Conservation (phyloP, 2,888 invertebrate species). For the Fragum sueziense region DNA sequence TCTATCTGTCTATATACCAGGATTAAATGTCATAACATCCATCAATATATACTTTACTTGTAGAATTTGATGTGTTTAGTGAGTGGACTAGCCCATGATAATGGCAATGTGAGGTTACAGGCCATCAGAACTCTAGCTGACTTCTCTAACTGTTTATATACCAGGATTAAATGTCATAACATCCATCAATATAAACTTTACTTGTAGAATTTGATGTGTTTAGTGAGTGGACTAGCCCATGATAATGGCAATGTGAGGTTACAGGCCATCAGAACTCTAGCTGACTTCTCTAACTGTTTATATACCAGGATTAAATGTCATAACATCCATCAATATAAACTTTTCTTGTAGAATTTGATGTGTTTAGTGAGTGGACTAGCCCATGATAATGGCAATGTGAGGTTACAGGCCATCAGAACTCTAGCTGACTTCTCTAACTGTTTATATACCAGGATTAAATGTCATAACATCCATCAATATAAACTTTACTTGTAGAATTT, state of each 20-base stretch:
- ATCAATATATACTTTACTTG: slow-evolving; percentile 73
- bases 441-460: slow-evolving; percentile 72
- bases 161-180: slow-evolving; percentile 75
- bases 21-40: slow-evolving; percentile 79
- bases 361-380: slow-evolving; percentile 69
- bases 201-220: slow-evolving; percentile 78
- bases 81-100: slow-evolving; percentile 59
- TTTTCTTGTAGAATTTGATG: slow-evolving; percentile 78
- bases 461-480: too few species aligned
- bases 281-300: slow-evolving; percentile 69
- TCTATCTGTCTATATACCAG: slow-evolving; percentile 68
- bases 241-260: slow-evolving; percentile 65
- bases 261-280: slow-evolving; percentile 73
- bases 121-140: slow-evolving; percentile 74
- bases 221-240: slow-evolving; percentile 66
- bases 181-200: too few species aligned
- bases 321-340: too few species aligned
- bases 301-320: slow-evolving; percentile 74
- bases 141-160: slow-evolving; percentile 67
- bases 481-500: too few species aligned
- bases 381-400: slow-evolving; percentile 62
- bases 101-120: slow-evolving; percentile 65
- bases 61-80: slow-evolving; percentile 79
- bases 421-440: slow-evolving; percentile 70
- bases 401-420: slow-evolving; percentile 71